Evolutionary conservation across 35 echinoderm and acorn worm species (phyloP), one percentile per base, ranked within the genome.

Genomic region (Heliocidaris erythrogramma): DNA sequence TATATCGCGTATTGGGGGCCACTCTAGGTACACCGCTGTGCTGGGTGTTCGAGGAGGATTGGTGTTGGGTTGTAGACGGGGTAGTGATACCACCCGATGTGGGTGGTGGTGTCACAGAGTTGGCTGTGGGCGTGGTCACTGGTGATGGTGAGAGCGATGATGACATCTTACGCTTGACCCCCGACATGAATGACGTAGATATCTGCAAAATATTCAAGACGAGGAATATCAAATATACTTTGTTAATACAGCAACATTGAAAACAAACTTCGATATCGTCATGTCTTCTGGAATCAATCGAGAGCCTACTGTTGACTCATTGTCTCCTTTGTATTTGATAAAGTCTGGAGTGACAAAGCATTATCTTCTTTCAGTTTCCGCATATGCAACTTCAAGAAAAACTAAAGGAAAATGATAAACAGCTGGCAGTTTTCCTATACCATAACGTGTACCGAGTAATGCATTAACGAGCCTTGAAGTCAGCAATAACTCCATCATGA

Each of bases 21-120:
- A 99, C 98, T 16, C 98, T 93, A 21, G 98, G 98, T 16, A 99
- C 95, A 21, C 98, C 98, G 18, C 59, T 69, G 86, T 95, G 85
- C 35, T 90, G 85, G 9, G 85, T 52, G 1, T 69, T 85, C 16
- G 94, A 48, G 13, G 92, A 90, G 27, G 85, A 49, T 30, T 92
- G 89, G 30, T 94, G 95, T 13, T 85, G 50, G 1, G 94, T 94
- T 9, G 91, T 85, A 59, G 93, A 88, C 7, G 85, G 65, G 27
- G 91, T 93, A 9, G 96, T 90, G 31, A 88, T 95, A 31, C 89
- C 85, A 14, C 92, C 88, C 9, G 96, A 95, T 48, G 87, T 52
- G 24, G 96, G 96, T 31, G 96, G 96, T 49, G 96, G 96, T 29
- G 96, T 97, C n/a, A 95, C 96, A 21, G 96, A 97, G 92, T 97